phyloP scores from a whole-genome alignment of 2,797 vertebrate species.

The Pogonophryne albipinna region DNA sequence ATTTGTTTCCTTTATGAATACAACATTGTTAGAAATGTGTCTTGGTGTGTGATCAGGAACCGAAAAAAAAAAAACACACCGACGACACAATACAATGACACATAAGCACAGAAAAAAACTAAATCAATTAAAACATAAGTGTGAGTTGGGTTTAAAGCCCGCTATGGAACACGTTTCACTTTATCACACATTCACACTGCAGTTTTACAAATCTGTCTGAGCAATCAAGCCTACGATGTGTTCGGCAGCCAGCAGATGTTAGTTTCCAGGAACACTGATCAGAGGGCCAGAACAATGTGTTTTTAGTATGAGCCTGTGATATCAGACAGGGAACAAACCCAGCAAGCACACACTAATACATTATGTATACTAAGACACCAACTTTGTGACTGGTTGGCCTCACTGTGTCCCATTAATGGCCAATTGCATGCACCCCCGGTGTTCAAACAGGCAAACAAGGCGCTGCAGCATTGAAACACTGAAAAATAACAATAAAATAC shows the following conservation, averaged over 20 bases:
- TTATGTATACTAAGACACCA: constrained; percentile 28
- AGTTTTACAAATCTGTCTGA: constrained; percentile 37
- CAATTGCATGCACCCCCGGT: constrained; percentile 17
- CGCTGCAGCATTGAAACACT: background rate
- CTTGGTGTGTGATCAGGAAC: no score
- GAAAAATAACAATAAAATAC: background rate
- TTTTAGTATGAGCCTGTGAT: constrained; percentile 18
- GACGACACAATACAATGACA: no score
- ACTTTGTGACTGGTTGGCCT: constrained; percentile 16
- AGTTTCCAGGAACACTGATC: constrained; percentile 43
- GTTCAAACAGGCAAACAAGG: constrained; percentile 50
- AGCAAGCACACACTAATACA: constrained; percentile 34
- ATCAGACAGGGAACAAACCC: constrained; percentile 42
- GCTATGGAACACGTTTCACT: background rate
- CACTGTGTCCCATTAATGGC: constrained; percentile 36
- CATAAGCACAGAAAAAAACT: no score
- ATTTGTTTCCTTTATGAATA: no score
- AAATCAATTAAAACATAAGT: no score
- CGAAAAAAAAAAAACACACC: no score
- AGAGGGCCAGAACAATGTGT: constrained; percentile 27
- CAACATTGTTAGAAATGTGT: no score
- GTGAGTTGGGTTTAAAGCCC: no score
- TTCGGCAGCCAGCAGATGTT: constrained; percentile 20
- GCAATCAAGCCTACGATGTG: constrained; percentile 48
- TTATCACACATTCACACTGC: constrained; percentile 18